Base-by-base conservation (phyloP, 1,140 invertebrate genomes). In the Listronotus bonariensis region DNA sequence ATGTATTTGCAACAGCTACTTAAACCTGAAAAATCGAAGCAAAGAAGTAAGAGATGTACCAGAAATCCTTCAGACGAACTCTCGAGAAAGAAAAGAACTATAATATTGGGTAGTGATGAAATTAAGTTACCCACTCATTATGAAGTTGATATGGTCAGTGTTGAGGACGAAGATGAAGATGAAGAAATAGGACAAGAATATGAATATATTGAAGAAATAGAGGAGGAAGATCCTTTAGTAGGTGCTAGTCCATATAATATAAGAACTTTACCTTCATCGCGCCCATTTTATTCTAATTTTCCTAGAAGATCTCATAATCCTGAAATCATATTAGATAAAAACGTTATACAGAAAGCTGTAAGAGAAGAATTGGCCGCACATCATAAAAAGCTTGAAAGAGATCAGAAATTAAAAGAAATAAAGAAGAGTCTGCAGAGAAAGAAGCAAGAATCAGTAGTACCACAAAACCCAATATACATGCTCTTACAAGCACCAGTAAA, bases 401-500 rank as follows among this genome's bases (percentile, higher is more conserved):
- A 67, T 32, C 43, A 64, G 45, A 59, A 54, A 40, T 15, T 66
- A 6, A 59, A 59, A 42, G 38, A 65, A n/a, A 9, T 65, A 14
- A 65, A 57, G 17, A 7, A 6, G 8, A 57, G 46, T 26, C 38
- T 52, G 3, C 15, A 31, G 11, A 14, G n/a, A 14, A 63, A 51
- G 38, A 58, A 59, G 17, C 3, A 26, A 38, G n/a, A 41, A 6
- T 8, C 11, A 6, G 36, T 56, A 7, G 15, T 57, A 15, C 49
- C 68, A 11, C 48, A 70, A 1, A 67, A 65, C 41, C 71, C 71
- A 3, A 40, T 73, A 11, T 53, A 65, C 0, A n/a, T 59, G n/a
- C 14, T 73, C 2, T 40, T 73, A 12, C 69, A 62, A 20, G 54
- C 70, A 12, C 71, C 71, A 0, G 43, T 71, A 14, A 71, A 62